Percentiles rank a stretch among this genome's conserved stretches.
Conservation (phyloP, 2,797 vertebrate genomes). For the Psittacula echo region DNA sequence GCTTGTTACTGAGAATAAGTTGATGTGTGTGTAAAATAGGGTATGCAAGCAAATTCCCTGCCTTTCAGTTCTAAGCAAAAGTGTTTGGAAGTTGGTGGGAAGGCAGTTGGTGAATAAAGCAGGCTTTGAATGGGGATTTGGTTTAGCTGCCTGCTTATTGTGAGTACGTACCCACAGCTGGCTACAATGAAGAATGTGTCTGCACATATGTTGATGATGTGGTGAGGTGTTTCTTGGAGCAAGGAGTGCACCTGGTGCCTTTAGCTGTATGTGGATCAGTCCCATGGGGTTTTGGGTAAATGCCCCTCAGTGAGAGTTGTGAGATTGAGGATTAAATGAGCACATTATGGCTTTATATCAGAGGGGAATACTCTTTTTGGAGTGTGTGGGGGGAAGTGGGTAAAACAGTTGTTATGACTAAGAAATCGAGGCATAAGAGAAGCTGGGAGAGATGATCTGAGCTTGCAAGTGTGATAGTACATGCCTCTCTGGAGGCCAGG, state of each 20-base stretch:
- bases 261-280: fast-evolving
- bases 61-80: not conserved
- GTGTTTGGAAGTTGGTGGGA: not conserved
- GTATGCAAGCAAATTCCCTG: fast-evolving
- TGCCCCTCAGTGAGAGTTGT: not conserved
- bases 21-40: fast-evolving
- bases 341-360: not conserved
- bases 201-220: fast-evolving
- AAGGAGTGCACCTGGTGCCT: not conserved
- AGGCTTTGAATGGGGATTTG: not conserved
- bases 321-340: not conserved
- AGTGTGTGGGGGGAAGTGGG: not conserved
- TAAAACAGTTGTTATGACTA: fast-evolving
- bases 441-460: not conserved
- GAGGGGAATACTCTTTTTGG: no score
- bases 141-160: fast-evolving
- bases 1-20: fast-evolving
- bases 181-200: fast-evolving
- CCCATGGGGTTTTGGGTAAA: not conserved
- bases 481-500: not conserved
- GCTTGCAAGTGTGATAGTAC: not conserved
- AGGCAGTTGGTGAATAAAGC: not conserved
- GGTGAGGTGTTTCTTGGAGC: not conserved
- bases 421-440: not conserved
- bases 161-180: fast-evolving